Conservation (phyloP, 2,888 invertebrate species). For the Epistrophe grossulariae region DNA sequence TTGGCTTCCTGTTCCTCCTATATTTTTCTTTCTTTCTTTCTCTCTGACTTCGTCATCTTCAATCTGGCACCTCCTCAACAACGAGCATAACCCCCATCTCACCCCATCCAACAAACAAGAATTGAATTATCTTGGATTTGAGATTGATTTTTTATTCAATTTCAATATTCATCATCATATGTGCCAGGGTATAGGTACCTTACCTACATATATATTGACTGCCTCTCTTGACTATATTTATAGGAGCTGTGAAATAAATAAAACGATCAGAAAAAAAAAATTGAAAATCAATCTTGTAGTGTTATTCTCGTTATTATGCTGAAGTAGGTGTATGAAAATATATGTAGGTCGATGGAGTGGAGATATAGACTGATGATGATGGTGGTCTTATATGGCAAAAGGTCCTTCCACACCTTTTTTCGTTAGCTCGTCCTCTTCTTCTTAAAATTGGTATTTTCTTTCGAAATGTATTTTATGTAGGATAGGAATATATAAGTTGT, state of each 20-base stretch:
- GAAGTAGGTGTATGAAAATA: constrained; percentile 56
- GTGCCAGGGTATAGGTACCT: constrained; percentile 61
- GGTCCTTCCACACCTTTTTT: constrained; percentile 36
- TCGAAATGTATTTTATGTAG: constrained; percentile 33
- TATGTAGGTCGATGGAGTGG: constrained; percentile 38
- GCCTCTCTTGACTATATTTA: constrained; percentile 33
- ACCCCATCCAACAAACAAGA: constrained; percentile 55
- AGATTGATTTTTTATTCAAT: constrained; percentile 83
- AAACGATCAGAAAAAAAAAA: constrained; percentile 25
- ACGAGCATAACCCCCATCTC: neutral
- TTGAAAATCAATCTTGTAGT: constrained; percentile 66
- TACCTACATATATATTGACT: neutral
- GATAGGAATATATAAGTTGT: neutral
- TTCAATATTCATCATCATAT: constrained; percentile 80
- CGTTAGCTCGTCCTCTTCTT: constrained; percentile 37
- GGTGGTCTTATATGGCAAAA: constrained; percentile 1
- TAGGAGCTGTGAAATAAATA: constrained; percentile 34
- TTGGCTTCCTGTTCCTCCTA: constrained; percentile 43
- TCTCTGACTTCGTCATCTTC: constrained; percentile 25
- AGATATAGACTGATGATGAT: constrained; percentile 7
- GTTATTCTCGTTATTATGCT: constrained; percentile 38
- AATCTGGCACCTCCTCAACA: constrained; percentile 24
- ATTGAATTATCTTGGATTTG: constrained; percentile 83
- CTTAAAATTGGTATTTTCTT: constrained; percentile 71
- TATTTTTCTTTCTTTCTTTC: constrained; percentile 29